Evolutionary conservation across 2,113 vertebrate species (phyloP).

Genomic region (Glaucomys volans): DNA sequence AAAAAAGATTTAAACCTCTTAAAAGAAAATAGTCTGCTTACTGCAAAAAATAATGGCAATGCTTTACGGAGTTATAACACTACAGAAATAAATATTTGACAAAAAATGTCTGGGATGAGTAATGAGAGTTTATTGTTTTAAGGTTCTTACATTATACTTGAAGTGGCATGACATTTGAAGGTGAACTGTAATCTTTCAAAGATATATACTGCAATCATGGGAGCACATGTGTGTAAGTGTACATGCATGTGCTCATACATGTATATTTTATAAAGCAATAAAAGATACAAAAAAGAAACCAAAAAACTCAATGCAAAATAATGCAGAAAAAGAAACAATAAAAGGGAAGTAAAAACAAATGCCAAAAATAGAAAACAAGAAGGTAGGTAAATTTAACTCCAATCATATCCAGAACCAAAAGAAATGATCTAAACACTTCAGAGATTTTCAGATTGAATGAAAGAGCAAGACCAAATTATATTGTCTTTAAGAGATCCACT

Average conservation of each 20-base stretch:
- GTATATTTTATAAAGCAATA: background rate
- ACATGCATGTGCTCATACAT: background rate
- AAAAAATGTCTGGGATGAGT: background rate
- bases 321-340: background rate
- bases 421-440: background rate
- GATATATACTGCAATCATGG: background rate
- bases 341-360: background rate
- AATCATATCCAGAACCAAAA: background rate
- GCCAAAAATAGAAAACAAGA: background rate
- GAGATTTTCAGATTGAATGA: background rate
- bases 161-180: background rate
- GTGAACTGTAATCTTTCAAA: too few species aligned
- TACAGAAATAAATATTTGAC: background rate
- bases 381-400: background rate
- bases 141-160: background rate
- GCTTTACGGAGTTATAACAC: background rate
- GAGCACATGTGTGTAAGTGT: background rate
- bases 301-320: conserved; percentile 5
- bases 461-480: background rate
- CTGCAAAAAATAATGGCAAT: background rate
- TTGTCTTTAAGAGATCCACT: background rate
- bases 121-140: background rate
- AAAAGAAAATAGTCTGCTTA: background rate
- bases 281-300: background rate
- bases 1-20: too few species aligned